These are phyloP conservation scores for Gadopsis marmoratus DNA, from an alignment of 2,797 vertebrate genomes.

Conservation along the genomic window DNA sequence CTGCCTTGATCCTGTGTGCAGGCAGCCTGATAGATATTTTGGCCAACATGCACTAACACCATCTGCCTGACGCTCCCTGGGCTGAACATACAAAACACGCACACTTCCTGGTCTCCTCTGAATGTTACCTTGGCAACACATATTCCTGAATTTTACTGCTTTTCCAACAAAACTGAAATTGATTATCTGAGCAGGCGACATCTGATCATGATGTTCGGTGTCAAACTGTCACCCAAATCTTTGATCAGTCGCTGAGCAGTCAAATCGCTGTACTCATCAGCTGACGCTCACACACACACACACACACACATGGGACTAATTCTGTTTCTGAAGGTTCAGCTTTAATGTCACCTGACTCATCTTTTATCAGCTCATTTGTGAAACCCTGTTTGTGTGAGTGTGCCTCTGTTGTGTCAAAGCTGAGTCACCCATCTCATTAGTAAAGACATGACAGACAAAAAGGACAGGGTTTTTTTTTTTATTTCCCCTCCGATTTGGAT, in stretches of 20 bases:
- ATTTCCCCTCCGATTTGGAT: conserved; percentile 14
- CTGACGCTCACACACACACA: neutral
- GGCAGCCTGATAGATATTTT: conserved; percentile 14
- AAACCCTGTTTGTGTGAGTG: conserved; percentile 25
- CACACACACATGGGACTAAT: neutral
- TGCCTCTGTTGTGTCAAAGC: conserved; percentile 48
- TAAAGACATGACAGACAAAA: conserved; percentile 33
- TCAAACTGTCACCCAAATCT: conserved; percentile 44
- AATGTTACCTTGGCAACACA: conserved; percentile 67
- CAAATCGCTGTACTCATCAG: conserved; percentile 25
- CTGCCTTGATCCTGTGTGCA: conserved; percentile 13
- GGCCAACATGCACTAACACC: conserved; percentile 36
- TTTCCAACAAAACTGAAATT: conserved; percentile 10
- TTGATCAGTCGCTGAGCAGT: conserved; percentile 23
- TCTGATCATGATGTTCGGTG: conserved; percentile 10
- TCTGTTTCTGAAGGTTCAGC: conserved; percentile 45
- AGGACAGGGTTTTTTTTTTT: neutral
- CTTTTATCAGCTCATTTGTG: conserved; percentile 35
- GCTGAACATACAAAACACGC: conserved; percentile 34
- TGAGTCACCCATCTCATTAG: conserved; percentile 63
- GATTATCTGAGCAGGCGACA: neutral
- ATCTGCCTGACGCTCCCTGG: conserved; percentile 54
- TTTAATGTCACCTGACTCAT: conserved; percentile 71
- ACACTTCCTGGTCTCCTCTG: conserved; percentile 12
- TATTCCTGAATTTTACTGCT: conserved; percentile 12